Evolutionary conservation across 2,113 vertebrate genomes (phyloP).

Genomic region (Eupsittula cactorum): DNA sequence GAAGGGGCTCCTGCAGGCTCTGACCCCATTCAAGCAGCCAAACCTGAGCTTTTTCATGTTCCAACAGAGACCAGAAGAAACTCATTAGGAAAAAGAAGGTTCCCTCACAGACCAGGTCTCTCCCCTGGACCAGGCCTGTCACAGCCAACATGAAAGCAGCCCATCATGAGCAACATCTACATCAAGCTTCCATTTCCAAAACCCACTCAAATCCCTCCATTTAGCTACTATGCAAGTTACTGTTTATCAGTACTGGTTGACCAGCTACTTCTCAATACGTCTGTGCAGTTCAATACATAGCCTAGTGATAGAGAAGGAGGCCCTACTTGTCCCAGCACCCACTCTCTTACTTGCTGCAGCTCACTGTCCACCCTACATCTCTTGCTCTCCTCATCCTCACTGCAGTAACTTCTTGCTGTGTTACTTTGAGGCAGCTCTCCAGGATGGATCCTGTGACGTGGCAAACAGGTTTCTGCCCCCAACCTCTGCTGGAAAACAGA

Average conservation of each 20-base stretch:
- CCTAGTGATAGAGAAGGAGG: background rate
- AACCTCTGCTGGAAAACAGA: background rate
- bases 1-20: background rate
- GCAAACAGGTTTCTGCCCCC: background rate
- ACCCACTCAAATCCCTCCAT: rapidly evolving
- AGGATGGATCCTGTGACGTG: background rate
- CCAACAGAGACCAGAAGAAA: background rate
- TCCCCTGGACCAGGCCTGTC: background rate
- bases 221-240: background rate
- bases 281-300: background rate
- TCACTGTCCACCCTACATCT: background rate
- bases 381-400: background rate
- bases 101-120: background rate
- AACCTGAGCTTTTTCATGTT: rapidly evolving
- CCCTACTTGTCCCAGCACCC: background rate
- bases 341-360: background rate
- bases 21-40: rapidly evolving
- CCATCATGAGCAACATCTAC: background rate
- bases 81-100: background rate
- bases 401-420: background rate
- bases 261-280: background rate
- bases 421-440: background rate
- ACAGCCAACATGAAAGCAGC: rapidly evolving
- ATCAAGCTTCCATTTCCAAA: background rate
- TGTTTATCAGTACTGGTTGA: background rate